Evolutionary conservation across 2,797 vertebrate genomes (phyloP), one percentile per base, ranked within the genome.

Genomic region (Crenuchus spilurus): DNA sequence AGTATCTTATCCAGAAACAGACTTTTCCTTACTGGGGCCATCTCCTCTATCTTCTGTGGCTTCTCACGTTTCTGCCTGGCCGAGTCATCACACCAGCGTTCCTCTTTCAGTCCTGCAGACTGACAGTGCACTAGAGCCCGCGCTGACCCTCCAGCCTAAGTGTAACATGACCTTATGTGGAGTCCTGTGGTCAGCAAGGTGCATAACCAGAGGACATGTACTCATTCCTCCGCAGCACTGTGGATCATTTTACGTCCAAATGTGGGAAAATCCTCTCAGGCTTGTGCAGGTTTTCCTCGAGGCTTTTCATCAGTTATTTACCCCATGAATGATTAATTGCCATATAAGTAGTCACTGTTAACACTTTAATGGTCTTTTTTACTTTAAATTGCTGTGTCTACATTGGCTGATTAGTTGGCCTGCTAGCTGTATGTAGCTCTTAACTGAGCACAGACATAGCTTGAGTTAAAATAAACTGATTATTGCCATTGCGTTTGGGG

Each of bases 201-300:
- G 39, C 67, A 35, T 28, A 54, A 28, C 61, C 57, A 48, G 63
- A 33, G 44, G 58, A 64, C 60, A 24, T 41, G 41, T 42, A 61
- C 70, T 42, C 30, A 0, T 54, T 48, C 28, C 70, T 49, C 55
- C 55, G 46, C 35, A 44, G 63, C 55, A 35, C 28, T 62, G 9
- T 39, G 58, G 58, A 69, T 70, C 49, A 26, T 74, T 49, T 63
- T 31, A 55, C 41, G 51, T 55, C 49, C 70, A 69, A 69, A 63
- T 74, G 62, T 31, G 49, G 63, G 39, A 60, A 62, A 22, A 8
- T 42, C 20, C 14, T 62, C 2, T 60, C 57, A 22, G 31, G 26
- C 4, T 14, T n/a, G n/a, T n/a, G n/a, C n/a, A n/a, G n/a, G n/a
- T n/a, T n/a, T n/a, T n/a, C n/a, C n/a, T n/a, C n/a, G n/a, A n/a